phyloP scores from a whole-genome alignment of 1,140 invertebrate genomes.

The Eciton burchellii region DNA sequence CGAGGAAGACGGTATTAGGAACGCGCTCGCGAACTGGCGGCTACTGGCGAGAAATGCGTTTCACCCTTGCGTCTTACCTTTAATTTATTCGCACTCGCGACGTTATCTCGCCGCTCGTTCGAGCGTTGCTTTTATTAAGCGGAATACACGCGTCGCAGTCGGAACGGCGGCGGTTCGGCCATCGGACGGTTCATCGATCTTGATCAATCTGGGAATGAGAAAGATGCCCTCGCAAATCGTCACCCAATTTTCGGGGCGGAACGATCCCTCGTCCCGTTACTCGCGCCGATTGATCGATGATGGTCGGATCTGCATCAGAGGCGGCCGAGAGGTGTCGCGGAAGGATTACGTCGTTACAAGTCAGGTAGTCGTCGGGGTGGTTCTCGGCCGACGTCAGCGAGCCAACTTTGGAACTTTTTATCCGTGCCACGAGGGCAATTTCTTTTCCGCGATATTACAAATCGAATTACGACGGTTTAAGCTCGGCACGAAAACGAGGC shows the following conservation, averaged over 20 bases:
- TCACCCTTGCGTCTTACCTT: too few species aligned
- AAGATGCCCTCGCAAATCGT: conserved; percentile 55
- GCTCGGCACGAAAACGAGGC: neutral
- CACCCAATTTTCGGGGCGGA: conserved; percentile 46
- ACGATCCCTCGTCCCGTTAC: conserved; percentile 42
- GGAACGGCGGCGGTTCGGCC: neutral
- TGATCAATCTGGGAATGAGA: conserved; percentile 54
- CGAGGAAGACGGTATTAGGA: too few species aligned
- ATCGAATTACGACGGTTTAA: conserved; percentile 27
- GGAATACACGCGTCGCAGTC: neutral
- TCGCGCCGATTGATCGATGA: conserved; percentile 67
- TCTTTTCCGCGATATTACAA: conserved; percentile 39
- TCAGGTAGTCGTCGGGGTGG: conserved; percentile 27
- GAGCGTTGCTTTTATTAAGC: neutral
- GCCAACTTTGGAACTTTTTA: conserved; percentile 43
- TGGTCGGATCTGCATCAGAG: conserved; percentile 66
- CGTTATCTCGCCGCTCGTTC: neutral
- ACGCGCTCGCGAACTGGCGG: too few species aligned
- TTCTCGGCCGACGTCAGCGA: conserved; percentile 41
- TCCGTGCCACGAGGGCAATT: conserved; percentile 50
- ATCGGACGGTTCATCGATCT: conserved; percentile 36
- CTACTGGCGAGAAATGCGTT: too few species aligned
- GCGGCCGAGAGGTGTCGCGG: neutral
- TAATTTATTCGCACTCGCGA: too few species aligned
- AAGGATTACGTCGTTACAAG: conserved; percentile 10